These are phyloP conservation scores for Whitmania pigra DNA, from an alignment of 1,140 invertebrate species.

Conservation along the genomic window DNA sequence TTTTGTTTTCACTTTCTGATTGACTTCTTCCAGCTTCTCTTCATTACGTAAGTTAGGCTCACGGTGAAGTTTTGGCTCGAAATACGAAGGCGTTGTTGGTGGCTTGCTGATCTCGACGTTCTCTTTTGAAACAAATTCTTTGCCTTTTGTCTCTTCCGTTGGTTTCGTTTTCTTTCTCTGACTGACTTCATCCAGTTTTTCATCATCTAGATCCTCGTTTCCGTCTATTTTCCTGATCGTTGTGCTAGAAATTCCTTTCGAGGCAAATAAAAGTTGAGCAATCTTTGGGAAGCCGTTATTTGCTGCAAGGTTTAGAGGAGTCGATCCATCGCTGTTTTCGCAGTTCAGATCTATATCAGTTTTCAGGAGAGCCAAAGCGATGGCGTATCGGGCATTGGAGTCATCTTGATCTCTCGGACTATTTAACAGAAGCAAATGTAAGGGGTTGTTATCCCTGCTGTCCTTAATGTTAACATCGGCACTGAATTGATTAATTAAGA, in stretches of 20 bases:
- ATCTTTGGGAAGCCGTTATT: constrained; percentile 12
- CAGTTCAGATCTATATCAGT: neutral
- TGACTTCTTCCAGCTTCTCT: neutral
- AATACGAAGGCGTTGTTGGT: neutral
- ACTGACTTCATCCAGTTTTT: neutral
- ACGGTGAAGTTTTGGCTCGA: too few species aligned
- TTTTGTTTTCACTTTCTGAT: neutral
- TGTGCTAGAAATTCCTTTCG: neutral
- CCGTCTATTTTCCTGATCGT: neutral
- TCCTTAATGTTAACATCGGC: constrained; percentile 11
- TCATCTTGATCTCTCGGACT: neutral
- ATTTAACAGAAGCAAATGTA: neutral
- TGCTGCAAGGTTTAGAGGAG: neutral
- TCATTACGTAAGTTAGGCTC: neutral
- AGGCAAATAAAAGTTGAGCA: neutral
- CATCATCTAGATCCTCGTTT: neutral
- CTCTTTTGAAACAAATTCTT: too few species aligned
- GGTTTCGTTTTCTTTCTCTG: neutral
- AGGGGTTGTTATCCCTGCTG: neutral
- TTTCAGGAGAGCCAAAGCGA: neutral
- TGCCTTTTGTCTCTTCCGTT: neutral
- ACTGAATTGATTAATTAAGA: neutral
- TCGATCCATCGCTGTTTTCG: neutral
- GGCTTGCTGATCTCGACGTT: neutral
- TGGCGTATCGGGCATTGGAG: neutral